Percentiles rank a stretch among this genome's conserved stretches.
These are phyloP conservation scores for Machimus rusticus DNA, from an alignment of 2,888 invertebrate genomes.

Conservation along the genomic window DNA sequence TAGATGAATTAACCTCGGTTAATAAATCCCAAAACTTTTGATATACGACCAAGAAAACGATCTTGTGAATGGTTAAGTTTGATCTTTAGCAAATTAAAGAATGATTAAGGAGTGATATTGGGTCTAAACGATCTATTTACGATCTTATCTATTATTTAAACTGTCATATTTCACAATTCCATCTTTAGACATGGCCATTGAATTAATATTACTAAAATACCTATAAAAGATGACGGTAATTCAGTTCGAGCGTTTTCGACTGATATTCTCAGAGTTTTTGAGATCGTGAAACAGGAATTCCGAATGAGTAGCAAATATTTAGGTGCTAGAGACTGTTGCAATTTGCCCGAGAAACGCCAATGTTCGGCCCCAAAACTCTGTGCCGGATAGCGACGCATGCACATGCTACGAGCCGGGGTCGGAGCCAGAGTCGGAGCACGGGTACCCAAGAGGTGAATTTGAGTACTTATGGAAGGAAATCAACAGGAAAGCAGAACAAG, in stretches of 20 bases:
- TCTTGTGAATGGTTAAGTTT: no score
- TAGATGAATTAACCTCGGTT: no score
- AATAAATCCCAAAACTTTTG: no score
- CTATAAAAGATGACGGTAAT: no score
- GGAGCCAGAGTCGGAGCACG: neutral
- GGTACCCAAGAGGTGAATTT: neutral
- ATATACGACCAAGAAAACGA: no score
- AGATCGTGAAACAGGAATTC: neutral
- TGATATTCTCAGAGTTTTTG: neutral
- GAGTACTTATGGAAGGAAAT: constrained; percentile 22
- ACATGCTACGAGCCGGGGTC: neutral
- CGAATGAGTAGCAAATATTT: neutral
- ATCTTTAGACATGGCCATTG: neutral
- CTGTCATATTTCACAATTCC: no score
- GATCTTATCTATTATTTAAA: no score
- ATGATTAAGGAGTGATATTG: no score
- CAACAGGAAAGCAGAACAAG: constrained; percentile 24
- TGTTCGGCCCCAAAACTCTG: neutral
- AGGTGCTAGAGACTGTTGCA: neutral
- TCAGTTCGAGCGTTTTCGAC: neutral
- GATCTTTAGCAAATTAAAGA: no score
- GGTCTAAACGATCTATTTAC: no score
- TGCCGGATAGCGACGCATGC: neutral
- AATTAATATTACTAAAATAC: neutral
- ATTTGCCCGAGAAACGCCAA: neutral